phyloP scores from a whole-genome alignment of 2,113 vertebrate genomes.

The Xiphias gladius region DNA sequence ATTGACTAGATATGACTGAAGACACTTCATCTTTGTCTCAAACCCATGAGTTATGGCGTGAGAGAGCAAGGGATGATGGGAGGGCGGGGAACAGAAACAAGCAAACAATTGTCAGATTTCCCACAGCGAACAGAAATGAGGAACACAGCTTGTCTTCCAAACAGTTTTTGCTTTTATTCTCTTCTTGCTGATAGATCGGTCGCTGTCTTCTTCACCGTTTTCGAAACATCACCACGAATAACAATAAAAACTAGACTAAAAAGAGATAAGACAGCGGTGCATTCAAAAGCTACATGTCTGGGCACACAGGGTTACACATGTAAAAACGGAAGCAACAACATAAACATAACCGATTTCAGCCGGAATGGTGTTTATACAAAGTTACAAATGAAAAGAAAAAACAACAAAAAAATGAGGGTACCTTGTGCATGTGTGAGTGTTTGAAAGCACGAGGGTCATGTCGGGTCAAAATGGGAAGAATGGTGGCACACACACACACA shows the following conservation, averaged over 20 bases:
- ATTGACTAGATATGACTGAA: background rate
- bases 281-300: conserved; percentile 32
- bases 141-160: conserved; percentile 25
- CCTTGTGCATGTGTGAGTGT: conserved; percentile 1
- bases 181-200: conserved; percentile 21
- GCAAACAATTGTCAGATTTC: conserved; percentile 42
- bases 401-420: background rate
- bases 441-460: conserved; percentile 19
- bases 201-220: conserved; percentile 57
- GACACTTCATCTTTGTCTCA: conserved; percentile 2
- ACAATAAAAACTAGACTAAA: conserved; percentile 22
- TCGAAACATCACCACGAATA: conserved; percentile 18
- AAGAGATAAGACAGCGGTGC: conserved; percentile 2
- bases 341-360: background rate
- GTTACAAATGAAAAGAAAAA: background rate
- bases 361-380: conserved; percentile 33
- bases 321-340: background rate
- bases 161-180: conserved; percentile 63
- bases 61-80: conserved; percentile 21
- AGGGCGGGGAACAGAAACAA: conserved; percentile 36
- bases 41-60: conserved; percentile 21
- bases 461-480: conserved; percentile 30
- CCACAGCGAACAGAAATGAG: conserved; percentile 8
- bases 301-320: conserved; percentile 25
- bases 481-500: background rate